A percentile compares a stretch with the other conserved stretches of the same genome.
Evolutionary conservation across 1,140 invertebrate genomes (phyloP).

Genomic region (Scaptomyza hsui): DNA sequence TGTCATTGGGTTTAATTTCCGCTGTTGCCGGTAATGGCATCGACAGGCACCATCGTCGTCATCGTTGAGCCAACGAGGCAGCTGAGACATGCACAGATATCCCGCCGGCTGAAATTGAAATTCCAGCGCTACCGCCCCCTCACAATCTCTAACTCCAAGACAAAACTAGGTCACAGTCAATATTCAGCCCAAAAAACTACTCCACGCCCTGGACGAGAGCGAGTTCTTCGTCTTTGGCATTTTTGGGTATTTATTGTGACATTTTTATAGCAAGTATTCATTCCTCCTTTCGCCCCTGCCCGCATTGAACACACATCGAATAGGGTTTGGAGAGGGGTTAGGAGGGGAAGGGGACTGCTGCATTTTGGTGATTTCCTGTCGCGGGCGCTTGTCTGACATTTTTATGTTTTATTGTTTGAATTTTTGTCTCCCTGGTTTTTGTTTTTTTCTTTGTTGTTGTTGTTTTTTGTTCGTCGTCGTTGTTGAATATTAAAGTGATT

Average conservation of each 20-base stretch:
- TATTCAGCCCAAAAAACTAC: slow-evolving; percentile 40
- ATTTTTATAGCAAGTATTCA: slow-evolving; percentile 66
- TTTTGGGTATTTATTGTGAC: slow-evolving; percentile 75
- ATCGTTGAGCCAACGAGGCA: slow-evolving; percentile 20
- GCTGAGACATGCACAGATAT: slow-evolving; percentile 41
- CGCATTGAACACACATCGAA: slow-evolving; percentile 43
- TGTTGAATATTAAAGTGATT: slow-evolving; percentile 82
- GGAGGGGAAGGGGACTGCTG: neutral
- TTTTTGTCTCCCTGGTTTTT: slow-evolving; percentile 50
- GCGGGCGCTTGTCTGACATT: slow-evolving; percentile 67
- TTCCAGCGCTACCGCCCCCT: slow-evolving; percentile 43
- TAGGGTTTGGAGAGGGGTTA: neutral
- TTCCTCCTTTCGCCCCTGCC: neutral
- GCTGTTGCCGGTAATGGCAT: slow-evolving; percentile 63
- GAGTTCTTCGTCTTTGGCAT: slow-evolving; percentile 61
- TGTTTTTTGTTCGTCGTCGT: slow-evolving; percentile 14
- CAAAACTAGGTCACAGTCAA: slow-evolving; percentile 64
- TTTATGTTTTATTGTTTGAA: slow-evolving; percentile 78
- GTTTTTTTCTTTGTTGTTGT: slow-evolving; percentile 8
- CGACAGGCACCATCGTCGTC: neutral
- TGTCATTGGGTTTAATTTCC: slow-evolving; percentile 79
- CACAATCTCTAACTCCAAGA: neutral
- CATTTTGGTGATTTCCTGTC: slow-evolving; percentile 59
- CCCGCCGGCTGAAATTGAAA: slow-evolving; percentile 67
- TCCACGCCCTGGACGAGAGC: slow-evolving; percentile 38